Conservation (phyloP, 2,113 vertebrate species). For the Tympanuchus pallidicinctus region DNA sequence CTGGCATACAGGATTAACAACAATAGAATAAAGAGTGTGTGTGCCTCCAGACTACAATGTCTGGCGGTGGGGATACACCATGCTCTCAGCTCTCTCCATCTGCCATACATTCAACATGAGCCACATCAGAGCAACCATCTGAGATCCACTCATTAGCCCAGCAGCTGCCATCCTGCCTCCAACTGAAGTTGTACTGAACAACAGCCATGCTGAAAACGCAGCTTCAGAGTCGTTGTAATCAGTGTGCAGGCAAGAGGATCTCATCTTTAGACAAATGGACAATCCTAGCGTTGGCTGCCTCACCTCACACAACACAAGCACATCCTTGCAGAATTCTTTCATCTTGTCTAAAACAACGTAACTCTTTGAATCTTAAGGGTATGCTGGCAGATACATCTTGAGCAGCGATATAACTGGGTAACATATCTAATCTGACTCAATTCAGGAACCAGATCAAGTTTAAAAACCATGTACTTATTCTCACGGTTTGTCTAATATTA, state of each 20-base stretch:
- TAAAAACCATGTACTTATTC: not conserved
- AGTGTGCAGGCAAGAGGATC: not conserved
- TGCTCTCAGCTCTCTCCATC: not conserved
- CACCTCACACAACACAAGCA: not conserved
- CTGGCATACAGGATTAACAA: not conserved
- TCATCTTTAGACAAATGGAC: not conserved
- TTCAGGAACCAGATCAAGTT: not conserved
- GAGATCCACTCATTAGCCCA: not conserved
- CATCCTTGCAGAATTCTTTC: accelerated
- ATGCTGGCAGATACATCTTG: accelerated
- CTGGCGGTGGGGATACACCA: not conserved
- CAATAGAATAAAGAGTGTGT: not conserved
- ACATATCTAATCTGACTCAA: not conserved
- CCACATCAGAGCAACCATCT: not conserved
- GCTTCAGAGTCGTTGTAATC: not conserved
- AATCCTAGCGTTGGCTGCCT: not conserved
- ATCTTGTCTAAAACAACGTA: not conserved
- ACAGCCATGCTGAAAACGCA: not conserved
- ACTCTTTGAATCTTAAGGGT: not conserved
- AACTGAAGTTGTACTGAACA: not conserved
- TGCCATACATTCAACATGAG: not conserved
- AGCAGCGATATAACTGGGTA: not conserved
- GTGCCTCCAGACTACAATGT: not conserved
- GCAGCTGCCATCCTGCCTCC: not conserved
- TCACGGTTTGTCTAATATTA: not conserved